Evolutionary conservation across 2,113 vertebrate species (phyloP).

Genomic region (Regulus satrapa): DNA sequence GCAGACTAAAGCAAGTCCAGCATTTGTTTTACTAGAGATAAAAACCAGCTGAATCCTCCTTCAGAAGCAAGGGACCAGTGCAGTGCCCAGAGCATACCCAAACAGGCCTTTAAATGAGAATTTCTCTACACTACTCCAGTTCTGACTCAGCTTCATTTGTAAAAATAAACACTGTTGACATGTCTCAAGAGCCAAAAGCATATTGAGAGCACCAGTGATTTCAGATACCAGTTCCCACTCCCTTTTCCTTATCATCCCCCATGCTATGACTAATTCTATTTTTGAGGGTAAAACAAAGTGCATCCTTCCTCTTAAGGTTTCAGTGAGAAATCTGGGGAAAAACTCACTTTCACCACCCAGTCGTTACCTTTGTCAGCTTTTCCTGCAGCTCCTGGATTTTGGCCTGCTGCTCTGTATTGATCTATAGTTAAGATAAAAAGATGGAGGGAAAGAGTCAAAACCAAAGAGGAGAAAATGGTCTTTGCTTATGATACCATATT

Average conservation of each 20-base stretch:
- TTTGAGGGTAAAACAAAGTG: constrained; percentile 38
- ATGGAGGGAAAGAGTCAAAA: neutral
- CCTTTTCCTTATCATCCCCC: constrained; percentile 25
- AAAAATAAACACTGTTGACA: constrained; percentile 71
- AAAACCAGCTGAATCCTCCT: neutral
- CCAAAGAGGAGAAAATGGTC: neutral
- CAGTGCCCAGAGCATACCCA: neutral
- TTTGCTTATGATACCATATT: neutral
- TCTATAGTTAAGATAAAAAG: constrained; percentile 70
- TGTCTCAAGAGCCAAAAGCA: constrained; percentile 53
- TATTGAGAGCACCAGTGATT: constrained; percentile 44
- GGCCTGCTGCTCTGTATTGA: constrained; percentile 88
- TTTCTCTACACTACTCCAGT: constrained; percentile 51
- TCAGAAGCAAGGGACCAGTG: neutral
- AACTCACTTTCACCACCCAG: neutral
- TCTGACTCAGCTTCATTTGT: constrained; percentile 63
- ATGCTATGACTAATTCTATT: constrained; percentile 58
- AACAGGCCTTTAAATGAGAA: constrained; percentile 26
- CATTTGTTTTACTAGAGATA: neutral
- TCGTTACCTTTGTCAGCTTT: constrained; percentile 89
- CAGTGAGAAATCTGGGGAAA: neutral
- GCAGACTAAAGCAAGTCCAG: neutral
- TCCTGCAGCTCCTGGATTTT: constrained; percentile 96
- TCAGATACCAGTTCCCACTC: constrained; percentile 42
- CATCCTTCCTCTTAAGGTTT: constrained; percentile 32